Base-by-base conservation (phyloP, 2,113 vertebrate species). In the Rhineura floridana region DNA sequence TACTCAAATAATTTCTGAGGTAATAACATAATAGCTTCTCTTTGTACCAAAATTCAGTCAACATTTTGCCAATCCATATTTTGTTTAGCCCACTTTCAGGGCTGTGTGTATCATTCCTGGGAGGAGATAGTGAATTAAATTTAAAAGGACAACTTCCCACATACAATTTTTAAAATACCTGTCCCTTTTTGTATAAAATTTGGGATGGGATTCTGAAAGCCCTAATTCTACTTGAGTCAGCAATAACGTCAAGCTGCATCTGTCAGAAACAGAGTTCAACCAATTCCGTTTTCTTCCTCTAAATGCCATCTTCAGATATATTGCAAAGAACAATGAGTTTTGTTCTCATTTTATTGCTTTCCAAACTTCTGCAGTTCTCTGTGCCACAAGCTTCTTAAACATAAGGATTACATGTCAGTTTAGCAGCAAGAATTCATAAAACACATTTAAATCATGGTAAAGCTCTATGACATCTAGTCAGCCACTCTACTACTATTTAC, bases 391-490 rank as follows among this genome's bases (percentile, higher is more conserved):
- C 63, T 63, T 63, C 59, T 63, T 83, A 88, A 82, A 23, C 65
- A 2, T 90, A 1, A 46, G 21, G 5, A 86, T 76, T 48, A 67
- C 5, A 19, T 82, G 69, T 75, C 1, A 13, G 0, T 36, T 33
- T 76, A 78, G 9, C 0, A 70, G 46, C 3, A 81, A 0, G 73
- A 91, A 91, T 62, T 33, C 83, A 84, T 21, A 15, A 36, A 90
- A 91, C 23, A 67, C 0, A 82, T 70, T 87, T 91, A 90, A 92
- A 78, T 42, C 48, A 89, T 10, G 86, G 73, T 91, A 91, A 59
- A 90, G 12, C 3, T 55, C 2, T 39, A 67, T 87, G 75, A 91
- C 42, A 91, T 88, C 33, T 92, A 87, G 94, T 90, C 55, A 94
- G 7, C 65, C 67, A 63, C 67, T n/a, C 2, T 44, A 83, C 79